A percentile compares a stretch with the other conserved stretches of the same genome.
phyloP scores from a whole-genome alignment of 2,888 invertebrate genomes.

The Amblyjoppa proteus region DNA sequence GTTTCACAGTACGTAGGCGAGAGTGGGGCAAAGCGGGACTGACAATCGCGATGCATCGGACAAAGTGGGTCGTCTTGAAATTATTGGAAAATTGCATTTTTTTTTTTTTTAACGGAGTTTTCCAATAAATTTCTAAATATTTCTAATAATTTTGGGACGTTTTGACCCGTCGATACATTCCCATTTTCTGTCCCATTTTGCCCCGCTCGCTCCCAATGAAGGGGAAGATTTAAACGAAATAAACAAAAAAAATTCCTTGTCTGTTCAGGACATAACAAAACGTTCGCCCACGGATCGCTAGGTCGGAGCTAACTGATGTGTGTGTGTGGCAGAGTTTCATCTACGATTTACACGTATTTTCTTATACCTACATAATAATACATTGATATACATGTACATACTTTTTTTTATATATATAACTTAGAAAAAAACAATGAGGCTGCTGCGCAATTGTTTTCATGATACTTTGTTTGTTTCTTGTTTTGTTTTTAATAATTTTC shows the following conservation, averaged over 20 bases:
- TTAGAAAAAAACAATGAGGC: constrained; percentile 55
- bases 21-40: neutral
- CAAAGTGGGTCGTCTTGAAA: too few relatives aligned
- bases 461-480: constrained; percentile 45
- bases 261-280: neutral
- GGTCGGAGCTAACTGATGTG: neutral
- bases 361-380: constrained; percentile 49
- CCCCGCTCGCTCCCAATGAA: neutral
- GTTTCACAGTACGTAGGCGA: constrained; percentile 19
- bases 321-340: constrained; percentile 15
- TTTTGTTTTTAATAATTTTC: constrained; percentile 1
- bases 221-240: neutral
- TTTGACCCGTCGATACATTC: too few relatives aligned
- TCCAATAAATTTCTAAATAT: too few relatives aligned
- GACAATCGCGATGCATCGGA: too few relatives aligned
- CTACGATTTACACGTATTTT: constrained; percentile 39
- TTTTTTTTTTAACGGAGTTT: neutral
- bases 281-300: neutral
- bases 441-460: constrained; percentile 22
- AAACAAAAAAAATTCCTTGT: neutral
- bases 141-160: too few relatives aligned
- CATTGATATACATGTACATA: constrained; percentile 53
- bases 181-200: too few relatives aligned
- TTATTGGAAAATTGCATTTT: neutral
- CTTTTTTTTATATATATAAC: constrained; percentile 41